These are phyloP conservation scores for Beris chalybata DNA, from an alignment of 2,888 invertebrate species.

Conservation along the genomic window DNA sequence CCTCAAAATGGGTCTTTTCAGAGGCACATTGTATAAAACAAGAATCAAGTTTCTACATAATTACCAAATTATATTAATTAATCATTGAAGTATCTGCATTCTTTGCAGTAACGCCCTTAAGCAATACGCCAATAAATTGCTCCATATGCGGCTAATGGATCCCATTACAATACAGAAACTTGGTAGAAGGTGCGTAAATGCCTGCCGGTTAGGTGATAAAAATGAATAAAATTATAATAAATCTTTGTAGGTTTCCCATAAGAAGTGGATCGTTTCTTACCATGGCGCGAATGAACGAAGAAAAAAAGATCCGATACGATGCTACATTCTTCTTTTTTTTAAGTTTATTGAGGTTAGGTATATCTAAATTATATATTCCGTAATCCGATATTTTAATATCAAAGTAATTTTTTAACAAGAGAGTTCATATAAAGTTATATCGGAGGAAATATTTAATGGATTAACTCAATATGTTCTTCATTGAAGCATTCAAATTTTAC, in stretches of 20 bases:
- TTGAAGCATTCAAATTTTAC: too few species aligned
- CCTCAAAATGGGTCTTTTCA: too few species aligned
- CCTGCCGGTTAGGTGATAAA: conserved; percentile 24
- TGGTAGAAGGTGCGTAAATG: conserved; percentile 26
- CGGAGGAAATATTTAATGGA: too few species aligned
- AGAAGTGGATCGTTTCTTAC: not conserved
- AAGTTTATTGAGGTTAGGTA: too few species aligned
- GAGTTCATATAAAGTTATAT: too few species aligned
- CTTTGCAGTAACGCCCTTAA: conserved; percentile 2
- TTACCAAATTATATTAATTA: conserved; percentile 22
- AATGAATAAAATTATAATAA: conserved; percentile 26
- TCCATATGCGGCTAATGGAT: conserved; percentile 23
- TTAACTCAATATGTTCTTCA: too few species aligned
- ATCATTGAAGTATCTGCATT: conserved; percentile 3
- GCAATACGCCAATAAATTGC: conserved; percentile 17
- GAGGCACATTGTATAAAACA: not conserved
- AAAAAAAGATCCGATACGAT: too few species aligned
- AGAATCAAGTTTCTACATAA: conserved; percentile 18
- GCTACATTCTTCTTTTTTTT: too few species aligned
- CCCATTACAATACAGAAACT: conserved; percentile 25
- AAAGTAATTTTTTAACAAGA: too few species aligned
- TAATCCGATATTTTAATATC: too few species aligned
- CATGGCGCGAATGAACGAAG: too few species aligned
- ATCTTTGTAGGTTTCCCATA: conserved; percentile 1
- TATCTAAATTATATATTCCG: too few species aligned